Evolutionary conservation across 2,888 invertebrate genomes (phyloP).

Genomic region (Nomada ruficornis): DNA sequence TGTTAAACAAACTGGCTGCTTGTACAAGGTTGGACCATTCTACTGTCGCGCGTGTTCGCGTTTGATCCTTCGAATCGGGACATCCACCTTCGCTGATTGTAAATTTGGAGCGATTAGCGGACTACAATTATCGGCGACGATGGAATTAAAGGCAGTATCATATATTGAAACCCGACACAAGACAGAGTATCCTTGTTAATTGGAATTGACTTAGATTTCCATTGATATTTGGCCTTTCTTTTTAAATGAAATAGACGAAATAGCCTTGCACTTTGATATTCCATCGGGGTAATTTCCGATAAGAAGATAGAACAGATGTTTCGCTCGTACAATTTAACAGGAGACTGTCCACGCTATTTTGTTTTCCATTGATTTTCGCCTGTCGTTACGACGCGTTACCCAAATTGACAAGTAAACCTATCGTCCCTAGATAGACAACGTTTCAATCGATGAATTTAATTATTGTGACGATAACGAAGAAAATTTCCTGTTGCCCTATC

Average conservation of each 20-base stretch:
- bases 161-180: background rate
- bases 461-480: background rate
- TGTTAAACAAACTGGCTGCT: constrained; percentile 42
- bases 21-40: constrained; percentile 11
- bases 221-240: background rate
- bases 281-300: background rate
- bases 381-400: constrained; percentile 23
- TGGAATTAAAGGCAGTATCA: constrained; percentile 10
- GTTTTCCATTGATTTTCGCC: constrained; percentile 36
- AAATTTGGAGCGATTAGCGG: constrained; percentile 21
- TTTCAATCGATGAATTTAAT: constrained; percentile 1
- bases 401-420: constrained; percentile 54
- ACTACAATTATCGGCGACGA: constrained; percentile 14
- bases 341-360: constrained; percentile 1
- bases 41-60: background rate
- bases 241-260: no score
- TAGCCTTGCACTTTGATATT: background rate
- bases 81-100: constrained; percentile 8
- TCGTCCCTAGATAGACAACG: background rate
- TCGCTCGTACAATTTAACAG: constrained; percentile 10
- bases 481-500: constrained; percentile 8
- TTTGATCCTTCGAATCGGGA: background rate
- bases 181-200: background rate
- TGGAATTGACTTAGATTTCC: background rate
- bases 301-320: background rate